Base-by-base conservation (phyloP, 2,797 vertebrate species). In the Lerista edwardsae region DNA sequence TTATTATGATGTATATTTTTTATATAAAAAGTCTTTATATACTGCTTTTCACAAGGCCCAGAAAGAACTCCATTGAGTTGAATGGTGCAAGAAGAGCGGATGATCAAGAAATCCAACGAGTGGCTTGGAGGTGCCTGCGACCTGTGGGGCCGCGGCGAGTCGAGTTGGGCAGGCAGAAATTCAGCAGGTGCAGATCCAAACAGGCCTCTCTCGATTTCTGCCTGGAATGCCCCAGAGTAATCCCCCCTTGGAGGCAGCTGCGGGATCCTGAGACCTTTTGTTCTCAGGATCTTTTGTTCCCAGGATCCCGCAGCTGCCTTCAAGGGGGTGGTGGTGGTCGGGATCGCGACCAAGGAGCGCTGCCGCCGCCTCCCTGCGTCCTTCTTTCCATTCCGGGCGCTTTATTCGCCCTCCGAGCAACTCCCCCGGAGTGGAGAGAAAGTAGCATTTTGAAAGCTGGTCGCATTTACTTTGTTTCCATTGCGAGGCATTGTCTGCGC, bases 211-310 rank as follows among this genome's bases (percentile, higher is more conserved):
- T 39, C 11, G 6, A 36, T 59, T 39, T 36, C 78, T 69, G 19
- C 25, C 27, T 55, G 1, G 68, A 72, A n/a, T 44, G 47, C 47
- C 47, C 10, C 6, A 11, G 7, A 12, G 65, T 19, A 31, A 36
- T 17, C 34, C 65, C 19, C 47, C 19, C 36, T 68, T 34, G 17
- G 17, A 14, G 51, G 14, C 51, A 15, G 15, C 15, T 55, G 51
- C 51, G 19, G 51, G 51, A 10, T 55, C 15, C 51, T 4, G 11
- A 19, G 51, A 55, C 44, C 80, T 81, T 73, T 81, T 81, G 80
- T 81, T 81, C 69, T 44, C 29, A 5, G 23, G 6, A 62, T 61
- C 80, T 81, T 73, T 81, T 81, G 80, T 81, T 81, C 69, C 31
- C 29, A 5, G 23, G 6, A 23, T 17, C 59, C 59, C 25, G 59